A percentile compares a stretch with the other conserved stretches of the same genome.
These are phyloP conservation scores for Heterochromis multidens DNA, from an alignment of 2,113 vertebrate genomes.

Conservation along the genomic window DNA sequence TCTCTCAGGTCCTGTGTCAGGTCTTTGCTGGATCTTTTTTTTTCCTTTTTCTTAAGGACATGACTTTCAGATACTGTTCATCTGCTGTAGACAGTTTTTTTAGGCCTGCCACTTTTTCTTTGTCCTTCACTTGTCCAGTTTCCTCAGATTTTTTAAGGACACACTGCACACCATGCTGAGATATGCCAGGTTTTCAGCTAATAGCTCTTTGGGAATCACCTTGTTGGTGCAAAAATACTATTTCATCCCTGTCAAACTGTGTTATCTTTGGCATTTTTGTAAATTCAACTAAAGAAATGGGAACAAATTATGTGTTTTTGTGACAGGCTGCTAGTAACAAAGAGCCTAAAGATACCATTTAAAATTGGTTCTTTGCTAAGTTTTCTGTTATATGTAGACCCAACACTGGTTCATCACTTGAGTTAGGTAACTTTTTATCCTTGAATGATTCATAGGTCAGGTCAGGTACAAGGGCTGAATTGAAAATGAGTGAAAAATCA, in stretches of 20 bases:
- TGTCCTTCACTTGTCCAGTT: not conserved
- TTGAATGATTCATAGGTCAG: not conserved
- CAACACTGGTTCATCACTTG: not conserved
- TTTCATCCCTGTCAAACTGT: not conserved
- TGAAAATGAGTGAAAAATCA: not conserved
- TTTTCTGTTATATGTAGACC: not conserved
- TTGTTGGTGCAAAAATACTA: not conserved
- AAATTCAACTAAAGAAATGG: no score
- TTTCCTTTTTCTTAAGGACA: not conserved
- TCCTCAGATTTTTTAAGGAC: no score
- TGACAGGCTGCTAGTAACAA: no score
- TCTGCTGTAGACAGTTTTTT: not conserved
- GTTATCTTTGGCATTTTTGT: not conserved
- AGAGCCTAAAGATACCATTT: not conserved
- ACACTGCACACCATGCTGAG: no score
- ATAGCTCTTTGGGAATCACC: not conserved
- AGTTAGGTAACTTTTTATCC: not conserved
- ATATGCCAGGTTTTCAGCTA: not conserved
- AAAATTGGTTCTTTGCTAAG: not conserved
- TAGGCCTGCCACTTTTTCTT: not conserved
- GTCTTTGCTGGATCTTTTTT: no score
- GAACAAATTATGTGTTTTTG: no score
- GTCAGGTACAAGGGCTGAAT: not conserved
- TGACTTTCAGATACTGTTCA: not conserved
- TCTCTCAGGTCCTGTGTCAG: no score